These are phyloP conservation scores for Schizopygopsis pylzovi DNA, from an alignment of 2,797 vertebrate species.

Conservation along the genomic window DNA sequence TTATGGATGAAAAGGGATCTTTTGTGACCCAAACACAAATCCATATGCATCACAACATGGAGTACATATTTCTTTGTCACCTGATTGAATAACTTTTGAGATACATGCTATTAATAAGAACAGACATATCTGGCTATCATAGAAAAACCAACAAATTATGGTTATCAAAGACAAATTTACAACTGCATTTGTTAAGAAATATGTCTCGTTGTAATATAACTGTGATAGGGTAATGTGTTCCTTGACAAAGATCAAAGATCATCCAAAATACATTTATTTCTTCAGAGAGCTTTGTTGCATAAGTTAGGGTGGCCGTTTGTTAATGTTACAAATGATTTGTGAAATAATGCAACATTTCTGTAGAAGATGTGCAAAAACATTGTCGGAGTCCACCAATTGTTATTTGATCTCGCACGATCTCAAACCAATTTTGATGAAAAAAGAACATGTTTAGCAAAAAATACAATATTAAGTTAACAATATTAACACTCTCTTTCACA, in stretches of 20 bases:
- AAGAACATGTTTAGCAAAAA: neutral
- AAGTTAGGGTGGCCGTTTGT: neutral
- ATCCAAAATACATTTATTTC: slow-evolving; percentile 15
- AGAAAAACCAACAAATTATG: neutral
- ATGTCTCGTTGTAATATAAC: neutral
- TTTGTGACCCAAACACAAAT: neutral
- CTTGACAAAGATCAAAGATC: neutral
- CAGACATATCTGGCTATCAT: slow-evolving; percentile 16
- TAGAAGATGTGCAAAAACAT: slow-evolving; percentile 6
- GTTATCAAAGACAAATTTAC: slow-evolving; percentile 2
- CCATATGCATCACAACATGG: neutral
- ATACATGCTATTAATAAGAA: slow-evolving; percentile 6
- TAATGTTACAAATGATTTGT: slow-evolving; percentile 17
- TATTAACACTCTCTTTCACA: neutral
- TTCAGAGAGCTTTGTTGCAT: neutral
- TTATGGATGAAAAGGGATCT: neutral
- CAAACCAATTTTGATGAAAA: neutral
- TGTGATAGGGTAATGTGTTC: neutral
- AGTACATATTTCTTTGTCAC: neutral
- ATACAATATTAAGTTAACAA: neutral
- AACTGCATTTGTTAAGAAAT: slow-evolving; percentile 5
- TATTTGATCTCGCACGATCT: neutral
- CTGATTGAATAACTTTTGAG: neutral
- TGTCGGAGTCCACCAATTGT: neutral
- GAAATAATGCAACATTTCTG: slow-evolving; percentile 14